Evolutionary conservation across 2,797 vertebrate species (phyloP).

Genomic region (Eospalax fontanierii): DNA sequence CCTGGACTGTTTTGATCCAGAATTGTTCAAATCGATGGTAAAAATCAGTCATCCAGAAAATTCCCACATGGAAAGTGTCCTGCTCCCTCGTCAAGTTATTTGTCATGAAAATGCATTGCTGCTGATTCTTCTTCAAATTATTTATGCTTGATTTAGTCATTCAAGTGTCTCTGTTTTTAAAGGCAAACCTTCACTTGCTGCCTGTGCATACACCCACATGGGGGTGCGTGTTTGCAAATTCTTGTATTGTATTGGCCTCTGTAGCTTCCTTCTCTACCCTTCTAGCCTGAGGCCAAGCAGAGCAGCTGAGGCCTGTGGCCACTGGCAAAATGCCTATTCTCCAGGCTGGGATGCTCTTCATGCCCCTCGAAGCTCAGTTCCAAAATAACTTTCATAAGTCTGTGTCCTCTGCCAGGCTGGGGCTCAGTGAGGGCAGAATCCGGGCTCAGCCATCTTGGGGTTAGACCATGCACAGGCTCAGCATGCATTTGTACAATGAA

Average conservation of each 20-base stretch:
- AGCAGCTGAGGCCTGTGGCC: not conserved
- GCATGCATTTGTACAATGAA: not conserved
- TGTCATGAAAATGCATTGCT: not conserved
- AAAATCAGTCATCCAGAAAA: constrained; percentile 64
- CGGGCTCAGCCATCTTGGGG: not conserved
- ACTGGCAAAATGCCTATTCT: not conserved
- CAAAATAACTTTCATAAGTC: not conserved
- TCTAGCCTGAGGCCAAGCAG: not conserved
- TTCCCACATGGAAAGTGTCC: constrained; percentile 47
- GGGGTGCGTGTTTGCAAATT: not conserved
- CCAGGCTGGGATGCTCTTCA: not conserved
- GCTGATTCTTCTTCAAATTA: not conserved
- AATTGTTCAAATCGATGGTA: constrained; percentile 49
- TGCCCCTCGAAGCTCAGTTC: not conserved
- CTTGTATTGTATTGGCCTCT: not conserved
- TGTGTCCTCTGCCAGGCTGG: not conserved
- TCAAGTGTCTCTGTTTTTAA: not conserved
- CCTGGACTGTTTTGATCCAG: constrained; percentile 61
- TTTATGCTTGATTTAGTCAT: not conserved
- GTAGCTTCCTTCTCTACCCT: not conserved
- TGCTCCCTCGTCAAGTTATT: constrained; percentile 11
- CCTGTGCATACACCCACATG: not conserved
- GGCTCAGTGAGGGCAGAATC: not conserved
- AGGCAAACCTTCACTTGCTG: not conserved
- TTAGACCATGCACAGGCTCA: not conserved